These are phyloP conservation scores for Caenorhabditis sp. DNA, from an alignment of 2,888 invertebrate species.

Conservation along the genomic window DNA sequence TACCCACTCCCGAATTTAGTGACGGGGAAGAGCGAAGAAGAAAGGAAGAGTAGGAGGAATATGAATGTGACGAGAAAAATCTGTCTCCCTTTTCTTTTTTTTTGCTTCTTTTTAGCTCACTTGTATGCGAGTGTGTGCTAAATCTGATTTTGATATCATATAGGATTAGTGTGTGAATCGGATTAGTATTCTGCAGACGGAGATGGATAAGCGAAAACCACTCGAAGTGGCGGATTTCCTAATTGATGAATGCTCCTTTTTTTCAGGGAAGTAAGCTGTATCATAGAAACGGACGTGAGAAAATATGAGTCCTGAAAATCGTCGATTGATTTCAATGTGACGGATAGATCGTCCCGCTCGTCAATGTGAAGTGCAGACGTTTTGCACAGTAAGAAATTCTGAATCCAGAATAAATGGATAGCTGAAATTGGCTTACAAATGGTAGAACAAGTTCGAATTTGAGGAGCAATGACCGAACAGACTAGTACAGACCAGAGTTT, in stretches of 20 bases:
- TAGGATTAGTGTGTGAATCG: conserved; percentile 27
- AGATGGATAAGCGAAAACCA: neutral
- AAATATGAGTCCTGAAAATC: no score
- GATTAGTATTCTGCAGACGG: neutral
- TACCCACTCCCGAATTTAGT: conserved; percentile 11
- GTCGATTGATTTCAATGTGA: no score
- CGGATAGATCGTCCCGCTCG: no score
- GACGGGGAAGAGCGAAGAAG: neutral
- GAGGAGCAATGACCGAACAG: no score
- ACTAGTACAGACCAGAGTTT: no score
- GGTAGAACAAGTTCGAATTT: no score
- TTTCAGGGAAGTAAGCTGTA: no score
- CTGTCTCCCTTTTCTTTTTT: neutral
- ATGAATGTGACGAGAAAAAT: conserved; percentile 23
- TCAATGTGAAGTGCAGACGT: no score
- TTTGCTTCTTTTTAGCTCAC: neutral
- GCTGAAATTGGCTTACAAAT: no score
- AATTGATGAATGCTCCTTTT: neutral
- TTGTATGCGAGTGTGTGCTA: conserved; percentile 10
- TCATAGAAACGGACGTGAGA: no score
- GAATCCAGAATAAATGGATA: no score
- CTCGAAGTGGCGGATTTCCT: conserved; percentile 5
- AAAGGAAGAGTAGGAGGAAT: neutral
- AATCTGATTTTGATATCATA: conserved; percentile 37
- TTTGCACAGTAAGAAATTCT: no score